Evolutionary conservation across 2,888 invertebrate genomes (phyloP), one percentile per base, ranked within the genome.

Genomic region (Drosophila fulvimacula): DNA sequence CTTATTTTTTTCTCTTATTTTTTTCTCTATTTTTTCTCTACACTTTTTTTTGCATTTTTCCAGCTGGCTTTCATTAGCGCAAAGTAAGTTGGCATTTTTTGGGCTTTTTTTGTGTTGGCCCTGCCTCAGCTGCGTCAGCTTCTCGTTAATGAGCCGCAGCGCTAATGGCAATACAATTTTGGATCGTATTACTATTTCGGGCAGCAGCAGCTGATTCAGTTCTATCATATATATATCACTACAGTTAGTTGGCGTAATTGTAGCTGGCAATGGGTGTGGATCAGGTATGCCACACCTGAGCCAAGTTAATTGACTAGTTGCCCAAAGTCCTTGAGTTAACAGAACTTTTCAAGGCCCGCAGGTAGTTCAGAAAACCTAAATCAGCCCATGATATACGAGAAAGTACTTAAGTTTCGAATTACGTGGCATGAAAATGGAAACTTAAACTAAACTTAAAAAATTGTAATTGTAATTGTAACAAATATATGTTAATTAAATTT

Each of bases 41-140:
- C n/a, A n/a, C n/a, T 48, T 41, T 62, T 60, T 66, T 58, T 56
- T 42, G 36, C 48, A 49, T 61, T 73, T 70, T 70, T 51, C 15
- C 34, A 21, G 15, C 52, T 38, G 65, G 57, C 52, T 84, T 82
- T 85, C 77, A 85, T 88, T 72, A 67, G 71, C 51, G 77, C 49
- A 85, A 85, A 82, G 88, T 88, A 82, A 66, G 56, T 74, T 41
- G 58, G 56, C 44, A 46, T 55, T 65, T n/a, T 30, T 30, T n/a
- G 24, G 51, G 30, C 30, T 44, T 34, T 42, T 42, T 39, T n/a
- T 1, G 9, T 10, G 9, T n/a, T 5, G 27, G 5, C 27, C 27
- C 27, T 1, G 27, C 27, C 30, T 17, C n/a, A 3, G 21, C 13
- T 38, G 39, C 49, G n/a, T 52, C 46, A 39, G 39, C 17, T 39